These are phyloP conservation scores for Trichechus manatus DNA, from an alignment of 2,113 vertebrate species.

Conservation along the genomic window DNA sequence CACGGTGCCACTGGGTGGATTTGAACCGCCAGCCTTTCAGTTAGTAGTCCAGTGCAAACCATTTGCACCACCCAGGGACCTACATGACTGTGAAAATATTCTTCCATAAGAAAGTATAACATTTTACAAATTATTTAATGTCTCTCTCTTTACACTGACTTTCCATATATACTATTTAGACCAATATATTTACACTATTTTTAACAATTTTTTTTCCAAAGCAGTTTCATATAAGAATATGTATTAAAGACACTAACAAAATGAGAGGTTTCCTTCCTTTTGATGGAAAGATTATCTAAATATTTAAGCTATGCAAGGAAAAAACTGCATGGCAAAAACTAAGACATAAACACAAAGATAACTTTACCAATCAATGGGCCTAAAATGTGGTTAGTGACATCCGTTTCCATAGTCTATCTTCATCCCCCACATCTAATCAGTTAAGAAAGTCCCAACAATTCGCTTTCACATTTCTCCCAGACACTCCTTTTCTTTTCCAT, in stretches of 20 bases:
- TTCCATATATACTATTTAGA: not conserved
- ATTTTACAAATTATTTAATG: not conserved
- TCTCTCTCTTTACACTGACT: not conserved
- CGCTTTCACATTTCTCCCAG: not conserved
- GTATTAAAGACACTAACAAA: not conserved
- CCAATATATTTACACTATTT: not conserved
- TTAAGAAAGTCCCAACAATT: not conserved
- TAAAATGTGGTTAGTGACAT: not conserved
- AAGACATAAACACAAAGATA: not conserved
- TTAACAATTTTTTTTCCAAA: slow-evolving; percentile 32
- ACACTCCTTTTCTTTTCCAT: not conserved
- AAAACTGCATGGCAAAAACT: not conserved
- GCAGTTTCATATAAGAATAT: not conserved
- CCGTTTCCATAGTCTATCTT: not conserved
- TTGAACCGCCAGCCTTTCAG: not conserved
- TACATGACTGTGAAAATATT: not conserved
- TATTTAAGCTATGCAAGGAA: not conserved
- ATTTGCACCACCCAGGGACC: not conserved
- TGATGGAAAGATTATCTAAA: not conserved
- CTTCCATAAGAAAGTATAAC: not conserved
- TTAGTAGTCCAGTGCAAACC: not conserved
- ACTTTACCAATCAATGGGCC: not conserved
- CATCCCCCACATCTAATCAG: not conserved
- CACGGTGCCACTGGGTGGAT: not conserved
- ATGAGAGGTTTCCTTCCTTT: not conserved